Evolutionary conservation across 2,113 vertebrate genomes (phyloP), one percentile per base, ranked within the genome.

Genomic region (Trichechus manatus): DNA sequence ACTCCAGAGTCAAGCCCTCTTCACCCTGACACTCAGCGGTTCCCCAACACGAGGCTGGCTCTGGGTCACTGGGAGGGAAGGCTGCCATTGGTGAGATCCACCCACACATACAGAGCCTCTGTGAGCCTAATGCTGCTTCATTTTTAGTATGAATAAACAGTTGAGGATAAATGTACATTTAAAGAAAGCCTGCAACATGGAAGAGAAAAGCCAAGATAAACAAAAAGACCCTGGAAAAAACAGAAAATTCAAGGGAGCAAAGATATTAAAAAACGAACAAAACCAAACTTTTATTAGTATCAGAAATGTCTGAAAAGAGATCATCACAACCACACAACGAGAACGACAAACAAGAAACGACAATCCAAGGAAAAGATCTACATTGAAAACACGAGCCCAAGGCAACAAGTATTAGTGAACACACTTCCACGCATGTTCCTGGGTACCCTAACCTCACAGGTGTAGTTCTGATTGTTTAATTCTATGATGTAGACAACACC

Each of bases 391-490:
- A 15, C 0, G 9, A 74, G 59, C 17, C 7, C 74, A 42, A 20
- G 14, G 68, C 56, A 63, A 27, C n/a, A 81, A 77, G 64, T 1
- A 36, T 44, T 20, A 17, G 25, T 1, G 29, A 44, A 29, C 7
- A 29, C 7, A 1, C 4, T 9, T 8, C 1, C 0, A 0, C 2
- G 11, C 22, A 29, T 6, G 3, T 1, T 31, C 77, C 47, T 15
- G 20, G 17, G 79, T 6, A n/a, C 39, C 4, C 5, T 2, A 2
- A 7, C 31, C 22, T n/a, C 89, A n/a, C 29, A 68, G 74, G 39
- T 63, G 3, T 3, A n/a, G 68, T 25, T 64, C 78, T 6, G 1
- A 29, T 10, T 27, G 66, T 0, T n/a, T 63, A 39, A 42, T 29
- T 59, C 84, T 4, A 2, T 15, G 6, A 4, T 31, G 39, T 0